Evolutionary conservation across 2,113 vertebrate species (phyloP).

Genomic region (Otocyon megalotis): DNA sequence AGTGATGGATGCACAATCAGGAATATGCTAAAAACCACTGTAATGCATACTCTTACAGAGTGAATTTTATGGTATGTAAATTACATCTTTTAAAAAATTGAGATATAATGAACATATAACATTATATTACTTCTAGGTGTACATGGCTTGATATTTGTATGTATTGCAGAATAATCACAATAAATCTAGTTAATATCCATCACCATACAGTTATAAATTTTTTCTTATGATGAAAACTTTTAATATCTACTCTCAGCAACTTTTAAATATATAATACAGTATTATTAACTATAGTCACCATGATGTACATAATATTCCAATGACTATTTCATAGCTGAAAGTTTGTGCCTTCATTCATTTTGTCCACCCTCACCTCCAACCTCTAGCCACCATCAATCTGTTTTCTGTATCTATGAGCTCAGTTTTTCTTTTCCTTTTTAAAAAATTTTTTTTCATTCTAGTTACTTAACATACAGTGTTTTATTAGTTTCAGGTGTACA

Average conservation of each 20-base stretch:
- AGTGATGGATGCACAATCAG: not conserved
- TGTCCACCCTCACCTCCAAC: not conserved
- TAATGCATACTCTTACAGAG: not conserved
- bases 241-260: not conserved
- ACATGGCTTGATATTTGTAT: not conserved
- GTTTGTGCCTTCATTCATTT: not conserved
- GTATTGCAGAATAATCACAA: not conserved
- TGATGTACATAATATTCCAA: no score
- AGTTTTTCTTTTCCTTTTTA: not conserved
- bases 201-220: not conserved
- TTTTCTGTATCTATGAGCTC: not conserved
- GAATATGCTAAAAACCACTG: not conserved
- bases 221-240: not conserved
- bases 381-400: not conserved
- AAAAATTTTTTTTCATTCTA: not conserved
- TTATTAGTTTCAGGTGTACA: not conserved
- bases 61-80: slow-evolving; percentile 30
- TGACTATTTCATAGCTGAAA: not conserved
- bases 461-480: not conserved
- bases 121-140: not conserved
- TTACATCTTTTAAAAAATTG: not conserved
- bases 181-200: not conserved
- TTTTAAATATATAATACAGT: not conserved
- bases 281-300: not conserved
- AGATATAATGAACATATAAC: not conserved